phyloP scores from a whole-genome alignment of 2,888 invertebrate genomes.

The Xestia ashworthii region DNA sequence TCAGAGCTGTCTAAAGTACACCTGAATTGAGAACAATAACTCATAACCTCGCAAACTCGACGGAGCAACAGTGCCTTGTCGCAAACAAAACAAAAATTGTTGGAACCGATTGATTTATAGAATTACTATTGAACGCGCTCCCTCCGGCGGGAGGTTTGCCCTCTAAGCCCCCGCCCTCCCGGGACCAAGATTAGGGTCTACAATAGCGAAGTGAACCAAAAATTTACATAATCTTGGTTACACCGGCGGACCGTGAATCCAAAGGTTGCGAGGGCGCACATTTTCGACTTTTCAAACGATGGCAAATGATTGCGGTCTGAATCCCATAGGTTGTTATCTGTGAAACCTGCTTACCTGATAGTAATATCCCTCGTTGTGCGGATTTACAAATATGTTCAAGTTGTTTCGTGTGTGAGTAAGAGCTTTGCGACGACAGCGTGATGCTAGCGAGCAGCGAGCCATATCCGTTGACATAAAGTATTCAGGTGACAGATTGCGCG shows the following conservation, averaged over 20 bases:
- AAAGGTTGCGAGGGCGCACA: conserved; percentile 54
- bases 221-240: conserved; percentile 79
- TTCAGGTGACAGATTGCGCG: conserved; percentile 56
- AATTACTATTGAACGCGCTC: conserved; percentile 77
- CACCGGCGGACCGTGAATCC: conserved; percentile 56
- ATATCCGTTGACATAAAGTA: conserved; percentile 51
- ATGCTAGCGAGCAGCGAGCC: conserved; percentile 9
- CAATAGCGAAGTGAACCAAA: conserved; percentile 78
- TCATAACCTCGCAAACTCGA: conserved; percentile 53
- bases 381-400: conserved; percentile 42
- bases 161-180: conserved; percentile 59
- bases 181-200: conserved; percentile 77
- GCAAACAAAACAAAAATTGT: conserved; percentile 67
- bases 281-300: conserved; percentile 63
- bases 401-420: conserved; percentile 36
- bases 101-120: conserved; percentile 82
- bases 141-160: conserved; percentile 58
- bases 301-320: conserved; percentile 64
- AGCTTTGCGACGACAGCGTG: conserved; percentile 23
- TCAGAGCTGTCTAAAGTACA: conserved; percentile 51
- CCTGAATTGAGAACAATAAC: conserved; percentile 52
- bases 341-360: conserved; percentile 58
- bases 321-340: conserved; percentile 59
- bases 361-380: conserved; percentile 44
- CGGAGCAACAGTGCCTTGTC: conserved; percentile 54